Evolutionary conservation across 2,888 invertebrate genomes (phyloP), one percentile per base, ranked within the genome.

Genomic region (Clusia tigrina): DNA sequence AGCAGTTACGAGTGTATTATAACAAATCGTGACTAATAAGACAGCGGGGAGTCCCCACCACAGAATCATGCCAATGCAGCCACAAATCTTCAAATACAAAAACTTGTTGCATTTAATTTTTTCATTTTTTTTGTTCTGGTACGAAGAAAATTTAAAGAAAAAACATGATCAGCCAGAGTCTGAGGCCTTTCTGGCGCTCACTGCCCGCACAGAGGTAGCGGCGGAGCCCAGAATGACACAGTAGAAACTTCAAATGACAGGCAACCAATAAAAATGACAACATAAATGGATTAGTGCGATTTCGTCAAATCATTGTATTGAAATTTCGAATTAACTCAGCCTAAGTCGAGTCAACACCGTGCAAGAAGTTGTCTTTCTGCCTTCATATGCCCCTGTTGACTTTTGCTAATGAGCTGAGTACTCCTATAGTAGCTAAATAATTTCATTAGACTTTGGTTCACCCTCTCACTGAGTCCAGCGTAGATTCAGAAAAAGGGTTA

Each of bases 301-400:
- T 82, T 80, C 78, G 80, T 77, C 81, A 81, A 82, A 81, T 82
- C 82, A 82, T 75, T 73, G 71, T 75, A 68, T 69, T 67, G 67
- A 70, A 71, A 74, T 74, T 70, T 51, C 51, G 51, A 60, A 46
- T 46, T 54, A 54, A 42, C 26, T 53, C 38, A 38, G 38, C 42
- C 22, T 42, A n/a, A 42, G 15, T 42, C n/a, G 15, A 3, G 10
- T 17, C 42, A 17, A n/a, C 42, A 18, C 3, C 48, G 6, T 32
- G 6, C 62, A 67, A 25, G 46, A 48, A 37, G 18, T 51, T 55
- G 12, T 58, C 10, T n/a, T n/a, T 54, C 12, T 32, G 38, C n/a
- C n/a, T n/a, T n/a, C n/a, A n/a, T n/a, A 57, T 38, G 63, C n/a
- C n/a, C n/a, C n/a, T 65, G 70, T 70, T 73, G 73, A 73, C 71